phyloP scores from a whole-genome alignment of 1,140 invertebrate genomes.

The Pissodes strobi region DNA sequence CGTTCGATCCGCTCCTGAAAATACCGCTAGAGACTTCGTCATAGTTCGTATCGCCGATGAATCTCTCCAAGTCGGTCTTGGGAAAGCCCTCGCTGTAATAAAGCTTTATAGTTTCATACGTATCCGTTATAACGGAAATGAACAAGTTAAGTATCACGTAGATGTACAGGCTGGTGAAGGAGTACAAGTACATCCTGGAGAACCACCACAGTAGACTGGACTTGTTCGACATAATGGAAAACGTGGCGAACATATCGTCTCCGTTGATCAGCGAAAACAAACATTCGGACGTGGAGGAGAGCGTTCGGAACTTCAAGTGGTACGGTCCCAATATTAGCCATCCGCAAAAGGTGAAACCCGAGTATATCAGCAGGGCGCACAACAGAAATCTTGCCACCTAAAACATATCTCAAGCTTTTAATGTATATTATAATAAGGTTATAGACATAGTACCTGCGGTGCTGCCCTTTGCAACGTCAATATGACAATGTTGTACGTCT shows the following conservation, averaged over 20 bases:
- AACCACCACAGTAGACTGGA: constrained; percentile 94
- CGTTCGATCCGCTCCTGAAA: constrained; percentile 63
- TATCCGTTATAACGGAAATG: constrained; percentile 98
- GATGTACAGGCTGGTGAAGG: constrained; percentile 96
- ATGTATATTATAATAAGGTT: too few species aligned
- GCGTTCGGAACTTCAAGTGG: constrained; percentile 92
- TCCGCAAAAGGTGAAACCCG: constrained; percentile 96
- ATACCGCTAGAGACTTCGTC: constrained; percentile 75
- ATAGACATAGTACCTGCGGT: constrained; percentile 89
- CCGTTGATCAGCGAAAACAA: constrained; percentile 97
- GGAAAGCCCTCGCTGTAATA: constrained; percentile 88
- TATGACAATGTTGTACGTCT: constrained; percentile 98
- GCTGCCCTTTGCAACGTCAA: constrained; percentile 89
- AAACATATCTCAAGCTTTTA: too few species aligned
- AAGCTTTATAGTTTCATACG: constrained; percentile 95
- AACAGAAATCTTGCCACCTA: constrained; percentile 79
- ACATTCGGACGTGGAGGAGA: constrained; percentile 88
- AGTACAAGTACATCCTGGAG: constrained; percentile 93
- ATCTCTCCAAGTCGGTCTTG: constrained; percentile 79
- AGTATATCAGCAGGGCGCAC: constrained; percentile 89
- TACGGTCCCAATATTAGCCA: constrained; percentile 98
- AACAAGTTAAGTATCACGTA: constrained; percentile 98
- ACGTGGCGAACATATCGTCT: constrained; percentile 99
- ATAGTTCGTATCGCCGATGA: constrained; percentile 69
- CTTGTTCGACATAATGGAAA: constrained; percentile 87